A percentile compares a stretch with the other conserved stretches of the same genome.
Evolutionary conservation across 2,113 vertebrate genomes (phyloP).

Genomic region (Monarcha castaneiventris): DNA sequence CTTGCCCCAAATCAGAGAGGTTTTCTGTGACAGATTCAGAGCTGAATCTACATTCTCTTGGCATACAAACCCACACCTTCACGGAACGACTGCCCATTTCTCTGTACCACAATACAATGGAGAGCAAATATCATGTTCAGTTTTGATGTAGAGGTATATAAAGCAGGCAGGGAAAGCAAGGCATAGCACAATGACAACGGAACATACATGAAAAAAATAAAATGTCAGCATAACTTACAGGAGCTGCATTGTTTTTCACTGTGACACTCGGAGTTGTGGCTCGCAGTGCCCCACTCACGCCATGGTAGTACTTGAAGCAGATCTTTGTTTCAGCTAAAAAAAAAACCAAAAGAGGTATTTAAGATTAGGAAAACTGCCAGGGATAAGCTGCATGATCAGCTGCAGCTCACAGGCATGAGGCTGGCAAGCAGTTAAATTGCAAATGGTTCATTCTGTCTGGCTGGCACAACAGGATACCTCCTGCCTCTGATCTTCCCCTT

Average conservation of each 20-base stretch:
- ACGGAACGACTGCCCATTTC: not conserved
- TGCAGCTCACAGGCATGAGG: not conserved
- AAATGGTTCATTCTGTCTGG: not conserved
- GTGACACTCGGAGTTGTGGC: conserved; percentile 93
- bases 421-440: not conserved
- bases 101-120: not conserved
- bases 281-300: conserved; percentile 87
- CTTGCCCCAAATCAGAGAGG: not conserved
- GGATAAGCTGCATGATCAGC: not conserved
- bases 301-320: conserved; percentile 99
- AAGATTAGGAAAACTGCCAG: not conserved
- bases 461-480: not conserved
- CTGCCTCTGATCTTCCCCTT: not conserved
- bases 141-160: not conserved
- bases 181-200: not conserved
- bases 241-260: conserved; percentile 82
- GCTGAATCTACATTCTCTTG: not conserved
- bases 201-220: not conserved
- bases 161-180: not conserved
- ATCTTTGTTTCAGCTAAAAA: conserved; percentile 91
- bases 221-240: conserved; percentile 77
- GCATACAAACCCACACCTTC: not conserved
- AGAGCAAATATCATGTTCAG: not conserved
- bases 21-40: not conserved
- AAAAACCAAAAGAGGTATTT: not conserved